Percentiles rank a stretch among this genome's conserved stretches.
These are phyloP conservation scores for Morpho helenor DNA, from an alignment of 2,888 invertebrate genomes.

Conservation along the genomic window DNA sequence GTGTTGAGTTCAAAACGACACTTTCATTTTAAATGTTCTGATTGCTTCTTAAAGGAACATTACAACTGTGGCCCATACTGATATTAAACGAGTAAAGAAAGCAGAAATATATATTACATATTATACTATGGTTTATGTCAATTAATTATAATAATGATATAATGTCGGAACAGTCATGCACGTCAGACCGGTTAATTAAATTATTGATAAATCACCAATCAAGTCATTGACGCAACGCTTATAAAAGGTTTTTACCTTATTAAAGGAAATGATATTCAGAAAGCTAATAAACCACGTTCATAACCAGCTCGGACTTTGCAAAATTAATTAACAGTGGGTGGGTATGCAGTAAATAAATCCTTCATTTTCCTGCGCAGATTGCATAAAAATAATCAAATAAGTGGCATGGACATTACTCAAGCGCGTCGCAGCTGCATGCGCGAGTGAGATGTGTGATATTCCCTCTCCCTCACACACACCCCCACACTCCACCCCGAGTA, in stretches of 20 bases:
- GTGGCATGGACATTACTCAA: conserved; percentile 74
- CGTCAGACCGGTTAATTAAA: background rate
- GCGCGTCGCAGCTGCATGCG: conserved; percentile 52
- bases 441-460: conserved; percentile 37
- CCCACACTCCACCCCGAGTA: conserved; percentile 67
- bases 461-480: conserved; percentile 50
- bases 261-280: conserved; percentile 24
- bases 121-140: too few species aligned
- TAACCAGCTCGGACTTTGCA: conserved; percentile 32
- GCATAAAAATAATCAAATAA: conserved; percentile 79
- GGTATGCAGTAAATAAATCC: conserved; percentile 64
- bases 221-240: background rate
- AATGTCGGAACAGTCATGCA: background rate
- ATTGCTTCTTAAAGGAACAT: too few species aligned
- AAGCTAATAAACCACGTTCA: conserved; percentile 28
- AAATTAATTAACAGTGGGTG: conserved; percentile 69
- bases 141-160: too few species aligned
- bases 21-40: too few species aligned
- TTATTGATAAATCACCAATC: background rate
- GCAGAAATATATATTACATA: too few species aligned
- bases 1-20: too few species aligned
- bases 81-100: too few species aligned
- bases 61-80: too few species aligned
- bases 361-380: conserved; percentile 72
- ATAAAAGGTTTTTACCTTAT: conserved; percentile 5